Evolutionary conservation across 92 coral and sea anemone species (phyloP), one percentile per base, ranked within the genome.

Genomic region (Isaurus tuberculatus): DNA sequence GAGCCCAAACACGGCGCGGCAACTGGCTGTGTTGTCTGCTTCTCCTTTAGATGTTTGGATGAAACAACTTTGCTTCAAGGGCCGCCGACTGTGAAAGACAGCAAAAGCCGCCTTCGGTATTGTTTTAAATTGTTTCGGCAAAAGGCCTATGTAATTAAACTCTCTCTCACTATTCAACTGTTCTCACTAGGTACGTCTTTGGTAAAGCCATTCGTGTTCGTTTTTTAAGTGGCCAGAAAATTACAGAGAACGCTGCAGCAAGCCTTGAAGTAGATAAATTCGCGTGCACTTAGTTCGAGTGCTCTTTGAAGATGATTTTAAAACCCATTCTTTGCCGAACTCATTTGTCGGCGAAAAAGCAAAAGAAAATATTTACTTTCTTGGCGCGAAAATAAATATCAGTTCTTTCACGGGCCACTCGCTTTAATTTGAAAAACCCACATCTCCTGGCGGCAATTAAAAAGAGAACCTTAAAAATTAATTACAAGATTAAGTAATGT

Each of bases 401-500:
- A 42, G 72, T 46, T 77, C 79, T 83, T 88, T 90, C 85, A 88
- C 77, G 74, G 79, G 85, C 91, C 73, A 90, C 90, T 86, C 89
- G 78, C 86, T 91, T 93, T 93, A 91, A 93, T 93, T 86, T 79
- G 88, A 57, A 93, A 93, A 93, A 86, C 89, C 90, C 74, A 86
- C 94, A 93, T 90, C 92, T 79, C 91, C 94, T 83, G 40, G 48
- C 83, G 77, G 68, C 86, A 89, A 93, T 91, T 91, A 88, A 89
- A 93, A 83, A 78, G 73, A 79, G 77, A 86, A 72, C 84, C 72
- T 86, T 70, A 43, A 71, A 57, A 60, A 61, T 80, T 55, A 79
- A 49, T 80, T 77, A 77, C 82, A 58, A 58, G 70, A 77, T 31
- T 33, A 70, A 77, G 82, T 58, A 77, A 77, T 77, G 34, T 77